Conservation (phyloP, 1,140 invertebrate species). For the Lucilia cuprina region DNA sequence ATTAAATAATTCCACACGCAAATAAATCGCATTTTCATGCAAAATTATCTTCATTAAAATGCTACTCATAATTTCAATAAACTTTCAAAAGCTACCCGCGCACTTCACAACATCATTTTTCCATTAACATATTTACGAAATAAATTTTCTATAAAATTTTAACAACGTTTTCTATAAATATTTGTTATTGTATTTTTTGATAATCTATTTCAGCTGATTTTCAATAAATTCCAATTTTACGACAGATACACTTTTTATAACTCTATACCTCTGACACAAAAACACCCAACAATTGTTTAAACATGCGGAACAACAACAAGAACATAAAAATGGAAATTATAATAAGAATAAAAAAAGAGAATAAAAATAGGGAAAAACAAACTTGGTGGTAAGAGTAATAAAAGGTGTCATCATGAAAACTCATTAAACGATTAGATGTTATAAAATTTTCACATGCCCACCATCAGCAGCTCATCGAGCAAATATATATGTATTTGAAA, state of each 20-base stretch:
- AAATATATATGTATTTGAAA: no score
- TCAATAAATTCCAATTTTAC: neutral
- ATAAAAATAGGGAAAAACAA: neutral
- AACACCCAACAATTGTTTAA: neutral
- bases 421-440: constrained; percentile 24
- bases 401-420: constrained; percentile 5
- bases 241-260: neutral
- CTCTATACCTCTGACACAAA: neutral
- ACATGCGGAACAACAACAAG: neutral
- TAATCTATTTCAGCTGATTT: neutral
- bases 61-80: no score
- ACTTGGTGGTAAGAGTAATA: no score
- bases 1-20: no score
- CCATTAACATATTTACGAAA: no score
- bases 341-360: neutral
- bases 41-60: no score
- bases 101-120: no score
- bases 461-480: neutral
- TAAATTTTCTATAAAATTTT: no score
- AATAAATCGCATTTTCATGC: no score
- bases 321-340: neutral
- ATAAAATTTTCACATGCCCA: constrained; percentile 17
- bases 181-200: neutral
- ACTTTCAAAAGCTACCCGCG: no score
- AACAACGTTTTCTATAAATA: no score